Conservation (phyloP, 2,888 invertebrate genomes). For the Acanthosepion pharaonis region DNA sequence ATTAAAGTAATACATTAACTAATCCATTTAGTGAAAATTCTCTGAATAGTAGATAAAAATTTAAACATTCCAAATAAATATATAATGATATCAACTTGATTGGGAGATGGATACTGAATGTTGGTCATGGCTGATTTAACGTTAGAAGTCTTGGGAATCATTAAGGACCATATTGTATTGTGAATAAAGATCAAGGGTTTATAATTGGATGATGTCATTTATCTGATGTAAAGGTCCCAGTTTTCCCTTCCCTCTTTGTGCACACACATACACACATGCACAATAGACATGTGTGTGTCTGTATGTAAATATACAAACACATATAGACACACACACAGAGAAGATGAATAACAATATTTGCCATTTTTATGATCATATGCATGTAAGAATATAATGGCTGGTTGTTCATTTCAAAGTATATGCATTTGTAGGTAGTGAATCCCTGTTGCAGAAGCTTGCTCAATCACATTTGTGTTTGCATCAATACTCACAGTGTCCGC, state of each 20-base stretch:
- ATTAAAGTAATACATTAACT: not conserved
- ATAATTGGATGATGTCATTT: not conserved
- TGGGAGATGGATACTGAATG: not conserved
- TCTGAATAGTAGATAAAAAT: not conserved
- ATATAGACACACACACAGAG: not conserved
- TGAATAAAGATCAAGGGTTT: not conserved
- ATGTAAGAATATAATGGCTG: too few relatives aligned
- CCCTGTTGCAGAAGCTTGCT: too few relatives aligned
- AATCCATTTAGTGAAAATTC: not conserved
- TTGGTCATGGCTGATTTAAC: constrained; percentile 4
- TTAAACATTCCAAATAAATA: not conserved
- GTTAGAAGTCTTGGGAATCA: not conserved
- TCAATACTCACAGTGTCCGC: too few relatives aligned
- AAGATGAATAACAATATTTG: too few relatives aligned
- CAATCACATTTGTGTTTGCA: too few relatives aligned
- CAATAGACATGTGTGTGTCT: not conserved
- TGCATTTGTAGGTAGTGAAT: too few relatives aligned
- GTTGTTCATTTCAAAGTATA: too few relatives aligned
- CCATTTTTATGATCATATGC: too few relatives aligned
- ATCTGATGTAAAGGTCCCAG: not conserved
- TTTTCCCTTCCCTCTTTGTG: not conserved
- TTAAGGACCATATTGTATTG: not conserved
- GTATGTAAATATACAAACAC: not conserved
- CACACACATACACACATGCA: not conserved
- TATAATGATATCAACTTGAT: not conserved